phyloP scores from a whole-genome alignment of 2,797 vertebrate genomes.

The Tauraco hartlaubi region DNA sequence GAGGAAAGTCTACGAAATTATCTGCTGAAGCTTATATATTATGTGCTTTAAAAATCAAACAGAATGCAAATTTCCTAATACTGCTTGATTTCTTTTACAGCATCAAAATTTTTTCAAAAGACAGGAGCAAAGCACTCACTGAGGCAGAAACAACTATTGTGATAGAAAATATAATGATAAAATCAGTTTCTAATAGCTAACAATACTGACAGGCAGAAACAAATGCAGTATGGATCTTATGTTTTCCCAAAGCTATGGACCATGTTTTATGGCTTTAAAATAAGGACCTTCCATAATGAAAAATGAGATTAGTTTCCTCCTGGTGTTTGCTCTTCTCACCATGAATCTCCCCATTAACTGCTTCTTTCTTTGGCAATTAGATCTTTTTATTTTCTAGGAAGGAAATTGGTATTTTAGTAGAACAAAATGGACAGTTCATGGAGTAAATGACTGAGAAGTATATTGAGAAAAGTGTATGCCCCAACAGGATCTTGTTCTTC shows the following conservation, averaged over 20 bases:
- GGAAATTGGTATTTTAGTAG: background rate
- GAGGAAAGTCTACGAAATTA: background rate
- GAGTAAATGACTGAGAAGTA: background rate
- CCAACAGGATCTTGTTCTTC: background rate
- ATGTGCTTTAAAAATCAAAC: background rate
- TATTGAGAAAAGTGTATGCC: background rate
- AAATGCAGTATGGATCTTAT: background rate
- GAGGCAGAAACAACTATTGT: background rate
- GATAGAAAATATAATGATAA: background rate
- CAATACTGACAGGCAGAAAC: background rate
- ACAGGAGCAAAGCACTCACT: background rate
- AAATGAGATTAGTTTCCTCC: background rate
- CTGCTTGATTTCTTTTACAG: background rate
- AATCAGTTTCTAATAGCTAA: background rate
- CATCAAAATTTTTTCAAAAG: constrained; percentile 7
- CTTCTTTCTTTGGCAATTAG: background rate
- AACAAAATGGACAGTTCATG: background rate
- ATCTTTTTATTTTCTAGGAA: background rate
- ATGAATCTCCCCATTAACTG: background rate
- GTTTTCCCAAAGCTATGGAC: background rate
- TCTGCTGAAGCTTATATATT: background rate
- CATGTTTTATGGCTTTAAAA: background rate
- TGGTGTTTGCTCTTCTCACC: background rate
- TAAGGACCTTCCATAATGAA: background rate
- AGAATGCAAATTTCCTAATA: background rate